A percentile compares a stretch with the other conserved stretches of the same genome.
Conservation (phyloP, 1,140 invertebrate genomes). For the Bombus cullumanus region DNA sequence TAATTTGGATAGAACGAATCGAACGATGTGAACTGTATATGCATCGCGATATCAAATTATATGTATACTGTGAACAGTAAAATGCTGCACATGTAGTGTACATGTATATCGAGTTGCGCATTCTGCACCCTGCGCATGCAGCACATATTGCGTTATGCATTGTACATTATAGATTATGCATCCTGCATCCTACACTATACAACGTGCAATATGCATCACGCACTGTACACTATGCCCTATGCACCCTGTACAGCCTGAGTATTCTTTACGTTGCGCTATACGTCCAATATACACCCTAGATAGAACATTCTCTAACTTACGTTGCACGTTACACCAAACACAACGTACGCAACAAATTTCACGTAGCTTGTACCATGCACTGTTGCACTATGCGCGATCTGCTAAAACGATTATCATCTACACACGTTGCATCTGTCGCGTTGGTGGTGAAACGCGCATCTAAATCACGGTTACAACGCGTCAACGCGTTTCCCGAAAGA, state of each 20-base stretch:
- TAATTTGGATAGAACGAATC: background rate
- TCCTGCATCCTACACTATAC: background rate
- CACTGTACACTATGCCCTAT: background rate
- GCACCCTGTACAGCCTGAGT: background rate
- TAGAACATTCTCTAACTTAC: background rate
- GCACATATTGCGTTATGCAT: background rate
- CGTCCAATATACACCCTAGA: background rate
- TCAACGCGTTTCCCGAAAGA: conserved; percentile 23
- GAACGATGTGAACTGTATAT: no score
- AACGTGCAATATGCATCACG: background rate
- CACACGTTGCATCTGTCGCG: conserved; percentile 24
- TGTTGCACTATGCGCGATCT: background rate
- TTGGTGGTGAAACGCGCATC: background rate
- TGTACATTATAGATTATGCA: no score
- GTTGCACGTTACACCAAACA: background rate
- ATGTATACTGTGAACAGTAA: background rate
- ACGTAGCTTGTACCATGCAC: background rate
- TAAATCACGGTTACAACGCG: conserved; percentile 27
- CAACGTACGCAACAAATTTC: no score
- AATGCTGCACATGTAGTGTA: background rate
- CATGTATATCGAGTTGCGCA: background rate
- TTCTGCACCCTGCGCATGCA: background rate
- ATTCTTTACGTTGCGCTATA: background rate
- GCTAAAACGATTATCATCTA: conserved; percentile 20
- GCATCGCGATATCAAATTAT: no score